Evolutionary conservation across 2,888 invertebrate genomes (phyloP), one percentile per base, ranked within the genome.

Genomic region (Heliconius ethilla): DNA sequence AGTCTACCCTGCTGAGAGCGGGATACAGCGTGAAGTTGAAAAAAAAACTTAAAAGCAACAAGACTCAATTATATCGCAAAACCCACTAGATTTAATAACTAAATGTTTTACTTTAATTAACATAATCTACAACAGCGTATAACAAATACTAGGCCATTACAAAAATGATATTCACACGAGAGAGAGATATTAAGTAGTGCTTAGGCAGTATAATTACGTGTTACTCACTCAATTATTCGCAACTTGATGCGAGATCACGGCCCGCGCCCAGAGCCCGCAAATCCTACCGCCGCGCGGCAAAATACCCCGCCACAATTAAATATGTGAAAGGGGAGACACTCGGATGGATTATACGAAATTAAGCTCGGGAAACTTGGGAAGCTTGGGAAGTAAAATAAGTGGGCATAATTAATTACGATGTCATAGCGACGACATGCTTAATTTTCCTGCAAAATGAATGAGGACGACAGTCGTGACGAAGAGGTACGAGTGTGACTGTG

Each of bases 161-260:
- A 85, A 87, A 86, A 87, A 88, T 86, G 87, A 89, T 87, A 86
- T 86, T 85, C 83, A 81, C 81, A 83, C 83, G 86, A 51, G 7
- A 51, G 45, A 15, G 51, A 83, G 84, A 85, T 84, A 85, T 87
- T 88, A 91, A 89, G 88, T 86, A 87, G 87, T 87, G 89, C 90
- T 91, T 92, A 89, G 90, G 90, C 91, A 90, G 89, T 89, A 90
- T 92, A 92, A 92, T 93, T 92, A 93, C 92, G 91, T 88, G 89
- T 86, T 87, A 90, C 91, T 91, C 89, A 84, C 92, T 92, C 89
- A 91, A 93, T 93, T 94, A 93, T 92, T 90, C 88, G 90, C 88
- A 89, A 90, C 89, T 87, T 84, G 92, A 93, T 93, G 93, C 93
- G 89, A 86, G 91, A 90, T 92, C 93, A 93, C 91, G 92, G 82